These are phyloP conservation scores for Eriocheir sinensis DNA, from an alignment of 1,140 invertebrate species.

Conservation along the genomic window DNA sequence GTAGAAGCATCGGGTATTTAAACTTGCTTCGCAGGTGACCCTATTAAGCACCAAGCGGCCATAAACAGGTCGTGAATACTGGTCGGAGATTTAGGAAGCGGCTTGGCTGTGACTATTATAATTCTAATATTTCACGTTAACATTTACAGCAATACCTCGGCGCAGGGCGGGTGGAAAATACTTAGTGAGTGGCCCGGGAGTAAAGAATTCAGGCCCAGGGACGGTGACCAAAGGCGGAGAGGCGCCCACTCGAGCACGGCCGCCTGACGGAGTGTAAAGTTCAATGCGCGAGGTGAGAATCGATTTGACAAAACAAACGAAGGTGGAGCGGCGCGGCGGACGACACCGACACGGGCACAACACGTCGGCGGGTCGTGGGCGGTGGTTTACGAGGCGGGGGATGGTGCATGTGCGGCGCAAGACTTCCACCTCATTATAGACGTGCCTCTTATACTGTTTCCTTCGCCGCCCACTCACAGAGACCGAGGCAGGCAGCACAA, in stretches of 20 bases:
- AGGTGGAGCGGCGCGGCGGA: background rate
- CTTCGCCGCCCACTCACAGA: too few species aligned
- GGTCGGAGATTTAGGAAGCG: too few species aligned
- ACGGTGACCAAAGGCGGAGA: background rate
- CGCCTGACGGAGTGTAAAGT: constrained; percentile 21
- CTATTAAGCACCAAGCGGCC: too few species aligned
- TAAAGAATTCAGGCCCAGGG: background rate
- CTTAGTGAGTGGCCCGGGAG: background rate
- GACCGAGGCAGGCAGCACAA: background rate
- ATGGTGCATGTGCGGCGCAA: background rate
- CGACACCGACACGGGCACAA: background rate
- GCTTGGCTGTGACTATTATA: too few species aligned
- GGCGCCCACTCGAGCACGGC: background rate
- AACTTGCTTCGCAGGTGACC: too few species aligned
- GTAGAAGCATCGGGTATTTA: too few species aligned
- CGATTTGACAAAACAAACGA: constrained; percentile 25
- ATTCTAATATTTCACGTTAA: background rate
- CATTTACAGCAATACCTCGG: background rate
- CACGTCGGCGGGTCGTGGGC: background rate
- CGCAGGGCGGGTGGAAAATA: background rate
- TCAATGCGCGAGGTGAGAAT: constrained; percentile 14
- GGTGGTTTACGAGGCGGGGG: background rate
- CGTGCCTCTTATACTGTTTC: background rate
- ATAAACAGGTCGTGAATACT: too few species aligned
- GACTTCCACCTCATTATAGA: background rate